Percentiles rank a stretch among this genome's conserved stretches.
phyloP scores from a whole-genome alignment of 2,113 vertebrate genomes.

The Hemicordylus capensis region DNA sequence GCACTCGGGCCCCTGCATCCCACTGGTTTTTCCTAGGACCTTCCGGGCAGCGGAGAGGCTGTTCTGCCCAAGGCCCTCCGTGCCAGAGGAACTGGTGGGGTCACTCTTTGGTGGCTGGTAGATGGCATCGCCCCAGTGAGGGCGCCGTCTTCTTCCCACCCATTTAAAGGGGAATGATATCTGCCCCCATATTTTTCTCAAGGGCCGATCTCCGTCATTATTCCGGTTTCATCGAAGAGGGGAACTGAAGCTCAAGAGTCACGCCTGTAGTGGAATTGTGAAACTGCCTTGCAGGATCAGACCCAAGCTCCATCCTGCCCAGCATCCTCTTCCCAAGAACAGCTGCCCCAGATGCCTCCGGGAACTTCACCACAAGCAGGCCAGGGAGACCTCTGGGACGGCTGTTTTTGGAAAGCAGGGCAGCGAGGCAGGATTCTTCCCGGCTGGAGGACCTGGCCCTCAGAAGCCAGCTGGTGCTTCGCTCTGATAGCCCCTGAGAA shows the following conservation, averaged over 20 bases:
- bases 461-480: too few relatives aligned
- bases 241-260: background rate
- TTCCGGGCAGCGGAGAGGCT: background rate
- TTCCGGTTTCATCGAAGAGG: background rate
- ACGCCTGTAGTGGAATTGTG: background rate
- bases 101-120: too few relatives aligned
- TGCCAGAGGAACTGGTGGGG: background rate
- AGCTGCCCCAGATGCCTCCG: background rate
- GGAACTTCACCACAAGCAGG: background rate
- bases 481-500: background rate
- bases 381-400: background rate
- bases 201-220: background rate
- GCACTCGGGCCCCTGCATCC: too few relatives aligned
- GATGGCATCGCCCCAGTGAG: background rate
- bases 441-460: too few relatives aligned
- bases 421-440: too few relatives aligned
- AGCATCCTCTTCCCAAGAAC: too few relatives aligned
- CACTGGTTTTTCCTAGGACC: too few relatives aligned
- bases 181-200: background rate
- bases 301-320: background rate
- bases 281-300: background rate
- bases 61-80: background rate
- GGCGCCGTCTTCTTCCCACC: background rate
- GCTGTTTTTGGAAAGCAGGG: too few relatives aligned
- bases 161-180: background rate